Evolutionary conservation across 2,888 invertebrate species (phyloP), one percentile per base, ranked within the genome.

Genomic region (Apantesis nais): DNA sequence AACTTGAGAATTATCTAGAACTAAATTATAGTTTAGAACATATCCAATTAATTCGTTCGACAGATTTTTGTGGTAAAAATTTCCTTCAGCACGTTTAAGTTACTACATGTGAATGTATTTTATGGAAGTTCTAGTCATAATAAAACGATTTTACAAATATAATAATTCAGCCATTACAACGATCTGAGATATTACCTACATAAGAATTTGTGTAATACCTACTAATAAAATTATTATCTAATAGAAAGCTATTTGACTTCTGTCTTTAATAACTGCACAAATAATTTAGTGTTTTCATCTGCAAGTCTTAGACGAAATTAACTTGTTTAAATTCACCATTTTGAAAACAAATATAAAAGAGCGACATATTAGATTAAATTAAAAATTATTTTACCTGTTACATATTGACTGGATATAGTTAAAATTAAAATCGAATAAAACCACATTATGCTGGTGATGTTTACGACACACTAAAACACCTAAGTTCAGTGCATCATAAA

Each of bases 351-450:
- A 14, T 58, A 29, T 29, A 8, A 16, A 29, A n/a, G n/a, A 11
- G 11, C 19, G 8, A 48, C 22, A 19, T 48, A 2, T 58, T 58
- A 58, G 0, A 14, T 58, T 22, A 63, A 52, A 34, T 34, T 34
- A 39, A 41, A 29, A 44, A 3, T 8, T n/a, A 16, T 77, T 11
- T 65, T 74, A 86, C 86, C 85, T 69, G 75, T 44, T 19, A 77
- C 83, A 84, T 75, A 81, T 63, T 77, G 81, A 67, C 73, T 80
- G 19, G 76, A 74, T 72, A 84, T 58, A 9, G 75, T 70, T 73
- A 82, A 74, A 65, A 82, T 69, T 71, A 84, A 77, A 76, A 84
- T 73, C n/a, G 66, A 73, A 71, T 75, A 79, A 62, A 78, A 77
- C 78, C 80, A 80, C 86, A 84, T 85, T 52, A 63, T 83, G 64